A percentile compares a stretch with the other conserved stretches of the same genome.
phyloP scores from a whole-genome alignment of 2,113 vertebrate genomes.

The Sigmodon hispidus region DNA sequence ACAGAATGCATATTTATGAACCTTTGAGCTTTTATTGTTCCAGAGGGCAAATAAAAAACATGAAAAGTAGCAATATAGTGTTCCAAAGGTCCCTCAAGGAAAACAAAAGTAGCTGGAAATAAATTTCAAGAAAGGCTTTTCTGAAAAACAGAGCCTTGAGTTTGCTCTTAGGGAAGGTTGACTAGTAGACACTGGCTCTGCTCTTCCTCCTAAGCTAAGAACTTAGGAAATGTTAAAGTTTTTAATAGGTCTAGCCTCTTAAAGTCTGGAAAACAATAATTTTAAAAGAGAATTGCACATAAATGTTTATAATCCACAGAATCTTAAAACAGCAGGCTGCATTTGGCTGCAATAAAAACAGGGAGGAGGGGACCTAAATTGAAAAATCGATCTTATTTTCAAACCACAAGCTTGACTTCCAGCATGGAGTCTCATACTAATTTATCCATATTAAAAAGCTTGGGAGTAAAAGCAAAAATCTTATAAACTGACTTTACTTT shows the following conservation, averaged over 20 bases:
- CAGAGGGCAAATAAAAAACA: conserved; percentile 92
- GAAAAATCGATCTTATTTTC: conserved; percentile 49
- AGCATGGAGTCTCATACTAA: conserved; percentile 55
- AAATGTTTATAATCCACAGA: conserved; percentile 68
- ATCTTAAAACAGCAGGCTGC: conserved; percentile 74
- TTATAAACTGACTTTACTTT: conserved; percentile 56
- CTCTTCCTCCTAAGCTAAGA: conserved; percentile 62
- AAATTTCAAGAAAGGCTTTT: conserved; percentile 84
- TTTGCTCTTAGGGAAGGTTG: conserved; percentile 76
- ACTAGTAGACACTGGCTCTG: conserved; percentile 61
- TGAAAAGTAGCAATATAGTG: conserved; percentile 92
- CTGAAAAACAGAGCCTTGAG: conserved; percentile 80
- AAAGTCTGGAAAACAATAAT: conserved; percentile 71
- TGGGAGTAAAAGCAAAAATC: conserved; percentile 62
- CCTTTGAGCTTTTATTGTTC: conserved; percentile 92
- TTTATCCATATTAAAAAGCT: conserved; percentile 63
- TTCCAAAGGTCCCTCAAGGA: conserved; percentile 91
- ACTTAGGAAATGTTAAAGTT: conserved; percentile 78
- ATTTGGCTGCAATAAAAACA: conserved; percentile 50
- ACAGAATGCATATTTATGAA: conserved; percentile 93
- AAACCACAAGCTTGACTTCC: conserved; percentile 54
- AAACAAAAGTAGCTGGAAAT: conserved; percentile 90
- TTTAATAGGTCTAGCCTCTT: conserved; percentile 77
- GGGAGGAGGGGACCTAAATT: conserved; percentile 27
- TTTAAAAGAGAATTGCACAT: conserved; percentile 60